These are phyloP conservation scores for Pherbina coryleti DNA, from an alignment of 2,888 invertebrate species.

Conservation along the genomic window DNA sequence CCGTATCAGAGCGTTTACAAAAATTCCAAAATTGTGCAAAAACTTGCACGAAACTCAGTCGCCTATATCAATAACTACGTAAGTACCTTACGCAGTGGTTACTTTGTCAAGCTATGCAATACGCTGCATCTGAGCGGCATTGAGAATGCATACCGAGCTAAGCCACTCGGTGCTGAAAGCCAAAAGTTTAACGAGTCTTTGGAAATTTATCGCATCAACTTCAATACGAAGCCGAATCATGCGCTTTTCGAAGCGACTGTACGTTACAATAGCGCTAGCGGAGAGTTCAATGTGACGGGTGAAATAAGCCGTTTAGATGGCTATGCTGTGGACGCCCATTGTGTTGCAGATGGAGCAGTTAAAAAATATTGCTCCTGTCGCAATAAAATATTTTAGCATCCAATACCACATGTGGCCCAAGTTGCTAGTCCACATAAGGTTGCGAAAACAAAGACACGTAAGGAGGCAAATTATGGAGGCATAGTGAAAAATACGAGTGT, in stretches of 20 bases:
- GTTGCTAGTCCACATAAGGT: neutral
- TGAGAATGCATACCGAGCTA: slow-evolving; percentile 71
- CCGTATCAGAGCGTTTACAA: slow-evolving; percentile 70
- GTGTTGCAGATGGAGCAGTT: slow-evolving; percentile 71
- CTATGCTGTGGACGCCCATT: slow-evolving; percentile 71
- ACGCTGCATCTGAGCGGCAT: slow-evolving; percentile 72
- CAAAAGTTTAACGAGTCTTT: slow-evolving; percentile 40
- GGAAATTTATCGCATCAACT: slow-evolving; percentile 76
- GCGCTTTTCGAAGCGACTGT: slow-evolving; percentile 81
- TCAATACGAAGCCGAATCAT: slow-evolving; percentile 78
- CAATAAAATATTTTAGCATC: slow-evolving; percentile 48
- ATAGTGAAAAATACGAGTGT: too few species aligned
- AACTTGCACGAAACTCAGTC: slow-evolving; percentile 70
- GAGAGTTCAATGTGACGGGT: slow-evolving; percentile 71
- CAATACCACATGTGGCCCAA: neutral
- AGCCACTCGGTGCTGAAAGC: slow-evolving; percentile 40
- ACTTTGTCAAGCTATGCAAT: slow-evolving; percentile 70
- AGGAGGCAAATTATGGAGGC: too few species aligned
- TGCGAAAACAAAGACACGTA: neutral
- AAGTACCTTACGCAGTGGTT: slow-evolving; percentile 59
- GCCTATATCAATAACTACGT: slow-evolving; percentile 63
- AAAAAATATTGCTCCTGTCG: slow-evolving; percentile 74
- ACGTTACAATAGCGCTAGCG: slow-evolving; percentile 63
- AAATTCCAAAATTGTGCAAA: slow-evolving; percentile 71
- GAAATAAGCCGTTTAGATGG: slow-evolving; percentile 75